phyloP scores from a whole-genome alignment of 2,113 vertebrate species.

The Perca schrenkii region DNA sequence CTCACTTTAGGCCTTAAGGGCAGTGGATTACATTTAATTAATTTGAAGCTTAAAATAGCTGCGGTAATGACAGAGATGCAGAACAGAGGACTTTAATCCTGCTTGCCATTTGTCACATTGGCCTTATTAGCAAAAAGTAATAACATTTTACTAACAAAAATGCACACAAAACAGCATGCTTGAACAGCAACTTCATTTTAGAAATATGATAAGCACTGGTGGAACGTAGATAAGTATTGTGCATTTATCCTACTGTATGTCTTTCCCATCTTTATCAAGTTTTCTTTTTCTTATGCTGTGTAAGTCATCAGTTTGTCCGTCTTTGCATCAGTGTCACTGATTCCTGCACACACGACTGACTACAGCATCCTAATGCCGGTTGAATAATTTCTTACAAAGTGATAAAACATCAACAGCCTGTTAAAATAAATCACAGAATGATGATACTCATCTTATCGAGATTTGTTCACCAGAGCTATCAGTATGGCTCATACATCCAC shows the following conservation, averaged over 20 bases:
- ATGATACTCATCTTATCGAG: neutral
- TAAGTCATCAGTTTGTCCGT: neutral
- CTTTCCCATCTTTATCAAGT: neutral
- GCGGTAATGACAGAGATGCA: neutral
- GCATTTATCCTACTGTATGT: neutral
- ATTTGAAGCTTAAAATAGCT: slow-evolving; percentile 4
- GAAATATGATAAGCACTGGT: too few relatives aligned
- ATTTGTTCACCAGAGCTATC: slow-evolving; percentile 1
- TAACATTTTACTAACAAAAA: neutral
- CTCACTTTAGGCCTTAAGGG: neutral
- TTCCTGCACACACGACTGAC: neutral
- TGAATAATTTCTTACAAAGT: neutral
- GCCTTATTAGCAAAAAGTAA: neutral
- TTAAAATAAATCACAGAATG: neutral
- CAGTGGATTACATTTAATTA: neutral
- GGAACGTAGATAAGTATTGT: neutral
- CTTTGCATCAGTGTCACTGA: neutral
- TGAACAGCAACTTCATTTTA: neutral
- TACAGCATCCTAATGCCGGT: neutral
- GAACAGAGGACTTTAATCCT: neutral
- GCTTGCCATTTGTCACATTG: neutral
- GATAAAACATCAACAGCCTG: neutral
- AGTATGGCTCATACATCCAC: slow-evolving; percentile 20
- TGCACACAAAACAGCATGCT: neutral
- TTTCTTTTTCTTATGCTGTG: neutral